Conservation (phyloP, 2,797 vertebrate genomes). For the Pseudochromis fuscus region DNA sequence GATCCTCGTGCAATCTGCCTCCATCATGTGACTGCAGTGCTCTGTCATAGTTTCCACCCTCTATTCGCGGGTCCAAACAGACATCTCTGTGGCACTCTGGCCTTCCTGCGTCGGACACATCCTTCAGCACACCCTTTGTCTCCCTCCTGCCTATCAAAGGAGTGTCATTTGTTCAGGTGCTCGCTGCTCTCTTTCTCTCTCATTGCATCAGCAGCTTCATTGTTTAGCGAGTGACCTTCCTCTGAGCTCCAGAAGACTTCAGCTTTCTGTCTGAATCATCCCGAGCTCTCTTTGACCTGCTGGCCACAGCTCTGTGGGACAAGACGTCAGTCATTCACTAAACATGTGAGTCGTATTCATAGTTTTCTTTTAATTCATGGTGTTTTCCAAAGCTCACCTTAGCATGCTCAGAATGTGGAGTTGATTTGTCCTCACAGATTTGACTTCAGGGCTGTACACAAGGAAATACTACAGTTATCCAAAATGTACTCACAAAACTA, state of each 20-base stretch:
- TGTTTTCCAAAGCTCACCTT: slow-evolving; percentile 56
- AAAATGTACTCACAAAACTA: no score
- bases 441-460: slow-evolving; percentile 55
- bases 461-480: slow-evolving; percentile 21
- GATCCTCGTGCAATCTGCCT: slow-evolving; percentile 41
- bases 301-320: slow-evolving; percentile 59
- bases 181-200: slow-evolving; percentile 53
- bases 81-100: slow-evolving; percentile 34
- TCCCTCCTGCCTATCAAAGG: slow-evolving; percentile 41
- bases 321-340: slow-evolving; percentile 22
- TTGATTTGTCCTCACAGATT: slow-evolving; percentile 15
- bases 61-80: slow-evolving; percentile 44
- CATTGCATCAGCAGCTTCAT: slow-evolving; percentile 42
- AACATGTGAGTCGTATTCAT: neutral
- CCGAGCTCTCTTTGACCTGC: slow-evolving; percentile 38
- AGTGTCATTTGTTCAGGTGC: slow-evolving; percentile 78
- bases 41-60: slow-evolving; percentile 30
- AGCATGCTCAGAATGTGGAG: slow-evolving; percentile 46
- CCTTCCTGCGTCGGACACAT: slow-evolving; percentile 45
- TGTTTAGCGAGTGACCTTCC: slow-evolving; percentile 29
- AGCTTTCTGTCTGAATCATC: slow-evolving; percentile 14
- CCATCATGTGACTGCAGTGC: slow-evolving; percentile 39
- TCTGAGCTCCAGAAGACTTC: slow-evolving; percentile 12
- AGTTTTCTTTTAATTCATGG: neutral
- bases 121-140: slow-evolving; percentile 57